phyloP scores from a whole-genome alignment of 2,113 vertebrate genomes.

The Hippolais icterina region DNA sequence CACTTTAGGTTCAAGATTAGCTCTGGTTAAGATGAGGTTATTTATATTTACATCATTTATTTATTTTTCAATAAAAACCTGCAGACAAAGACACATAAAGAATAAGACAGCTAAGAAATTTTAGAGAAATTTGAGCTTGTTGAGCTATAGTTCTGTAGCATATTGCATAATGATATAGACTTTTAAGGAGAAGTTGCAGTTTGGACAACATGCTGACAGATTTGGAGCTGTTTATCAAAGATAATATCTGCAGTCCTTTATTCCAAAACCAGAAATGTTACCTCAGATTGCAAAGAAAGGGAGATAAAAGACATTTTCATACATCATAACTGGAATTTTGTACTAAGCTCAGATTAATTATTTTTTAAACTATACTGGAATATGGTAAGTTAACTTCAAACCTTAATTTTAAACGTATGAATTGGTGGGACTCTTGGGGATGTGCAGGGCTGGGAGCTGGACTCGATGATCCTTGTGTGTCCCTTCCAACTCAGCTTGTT shows the following conservation, averaged over 20 bases:
- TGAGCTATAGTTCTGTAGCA: neutral
- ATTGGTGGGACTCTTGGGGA: neutral
- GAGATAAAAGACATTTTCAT: neutral
- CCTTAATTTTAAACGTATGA: neutral
- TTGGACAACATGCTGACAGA: neutral
- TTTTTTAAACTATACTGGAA: neutral
- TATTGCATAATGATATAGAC: neutral
- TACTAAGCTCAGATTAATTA: neutral
- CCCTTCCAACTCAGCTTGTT: neutral
- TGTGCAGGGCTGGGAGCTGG: too few species aligned
- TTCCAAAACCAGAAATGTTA: neutral
- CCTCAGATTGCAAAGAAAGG: neutral
- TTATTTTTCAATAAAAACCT: neutral
- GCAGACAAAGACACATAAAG: neutral
- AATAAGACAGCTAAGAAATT: neutral
- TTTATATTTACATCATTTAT: neutral
- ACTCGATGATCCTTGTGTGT: accelerated
- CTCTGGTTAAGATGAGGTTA: neutral
- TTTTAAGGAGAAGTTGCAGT: neutral
- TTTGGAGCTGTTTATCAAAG: neutral
- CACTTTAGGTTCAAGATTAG: neutral
- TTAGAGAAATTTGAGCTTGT: neutral
- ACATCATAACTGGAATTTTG: neutral
- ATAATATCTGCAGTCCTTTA: neutral
- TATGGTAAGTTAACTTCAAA: neutral